Evolutionary conservation across 2,113 vertebrate genomes (phyloP), one percentile per base, ranked within the genome.

Genomic region (Podarcis muralis): DNA sequence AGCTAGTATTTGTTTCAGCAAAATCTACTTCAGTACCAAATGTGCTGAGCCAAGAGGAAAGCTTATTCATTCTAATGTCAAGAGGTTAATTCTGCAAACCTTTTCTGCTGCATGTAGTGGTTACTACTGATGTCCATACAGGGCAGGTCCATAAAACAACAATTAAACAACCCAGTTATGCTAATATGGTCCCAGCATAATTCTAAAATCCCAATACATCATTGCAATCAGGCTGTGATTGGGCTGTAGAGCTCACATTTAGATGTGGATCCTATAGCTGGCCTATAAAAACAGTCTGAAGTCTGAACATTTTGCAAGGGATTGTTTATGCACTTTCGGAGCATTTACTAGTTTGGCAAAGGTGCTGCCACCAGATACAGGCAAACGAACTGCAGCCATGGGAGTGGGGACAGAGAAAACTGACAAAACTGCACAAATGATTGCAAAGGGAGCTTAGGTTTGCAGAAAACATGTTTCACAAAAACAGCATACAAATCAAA

Each of bases 391-490:
- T 81, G 40, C 87, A 80, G 16, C 8, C 23, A 69, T 76, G 18
- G 48, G 88, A 84, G 57, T 25, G 53, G 62, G 8, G 2, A 32
- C 4, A 32, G 27, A 66, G 59, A 57, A 59, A 90, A 4, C 57
- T 4, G 27, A 66, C 48, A 57, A 59, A 90, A 4, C 57, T 4
- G 40, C 22, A 57, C 87, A 11, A 1, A 89, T 83, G 1, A 92
- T 71, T 72, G 77, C 37, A 79, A 1, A 18, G 1, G 81, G 32
- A 78, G 11, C 15, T 62, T 62, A 62, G 59, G 59, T n/a, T 8
- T 30, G 57, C 82, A 92, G n/a, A 90, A 90, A 48, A 48, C 74
- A 53, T 3, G 43, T 88, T 88, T 48, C 0, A 0, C 59, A 91
- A 88, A 23, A 43, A 68, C 7, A 75, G 15, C 2, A 88, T 18